Evolutionary conservation across 64 coral and sea anemone genomes (phyloP).

Genomic region (Anthopleura sola): DNA sequence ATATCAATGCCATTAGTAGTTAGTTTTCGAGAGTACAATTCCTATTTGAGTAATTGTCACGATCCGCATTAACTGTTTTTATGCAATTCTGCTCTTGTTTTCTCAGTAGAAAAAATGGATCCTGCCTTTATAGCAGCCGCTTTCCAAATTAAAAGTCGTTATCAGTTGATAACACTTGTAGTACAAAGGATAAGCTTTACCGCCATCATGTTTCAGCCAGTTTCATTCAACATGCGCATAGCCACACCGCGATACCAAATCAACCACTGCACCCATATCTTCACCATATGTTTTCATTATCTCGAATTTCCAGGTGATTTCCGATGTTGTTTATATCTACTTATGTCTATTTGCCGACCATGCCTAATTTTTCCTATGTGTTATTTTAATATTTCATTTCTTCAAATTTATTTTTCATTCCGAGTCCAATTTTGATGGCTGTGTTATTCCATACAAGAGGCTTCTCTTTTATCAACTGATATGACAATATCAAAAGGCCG

Average conservation of each 20-base stretch:
- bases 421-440: neutral
- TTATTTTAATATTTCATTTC: neutral
- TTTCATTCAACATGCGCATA: neutral
- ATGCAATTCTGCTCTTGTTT: neutral
- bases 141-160: neutral
- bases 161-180: neutral
- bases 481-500: neutral
- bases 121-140: neutral
- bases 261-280: neutral
- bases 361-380: too few relatives aligned
- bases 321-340: neutral
- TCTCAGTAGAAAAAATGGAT: neutral
- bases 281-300: slow-evolving; percentile 1
- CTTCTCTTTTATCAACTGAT: neutral
- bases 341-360: neutral
- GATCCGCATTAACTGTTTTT: neutral
- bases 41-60: too few relatives aligned
- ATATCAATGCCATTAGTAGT: neutral
- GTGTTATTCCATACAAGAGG: neutral
- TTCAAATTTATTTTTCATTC: neutral
- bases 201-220: neutral
- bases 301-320: neutral
- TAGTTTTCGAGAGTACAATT: too few relatives aligned
- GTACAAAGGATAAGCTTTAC: neutral
- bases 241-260: neutral